Evolutionary conservation across 2,888 invertebrate species (phyloP).

Genomic region (Bugulina stolonifera): DNA sequence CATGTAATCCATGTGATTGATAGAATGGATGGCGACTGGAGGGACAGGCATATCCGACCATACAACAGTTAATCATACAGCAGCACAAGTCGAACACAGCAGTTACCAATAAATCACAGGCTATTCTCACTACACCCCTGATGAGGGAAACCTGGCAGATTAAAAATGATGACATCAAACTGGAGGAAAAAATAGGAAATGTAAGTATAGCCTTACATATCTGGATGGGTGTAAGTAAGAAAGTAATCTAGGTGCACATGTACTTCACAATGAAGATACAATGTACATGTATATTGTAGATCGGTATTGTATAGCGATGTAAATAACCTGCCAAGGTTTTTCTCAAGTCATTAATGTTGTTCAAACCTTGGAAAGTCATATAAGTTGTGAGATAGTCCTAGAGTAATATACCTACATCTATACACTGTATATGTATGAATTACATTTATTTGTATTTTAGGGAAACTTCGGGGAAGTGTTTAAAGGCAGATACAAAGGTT

Average conservation of each 20-base stretch:
- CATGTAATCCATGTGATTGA: background rate
- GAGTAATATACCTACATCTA: no score
- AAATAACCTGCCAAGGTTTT: no score
- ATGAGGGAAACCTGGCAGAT: constrained; percentile 88
- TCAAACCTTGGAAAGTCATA: no score
- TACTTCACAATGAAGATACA: no score
- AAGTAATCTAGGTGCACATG: no score
- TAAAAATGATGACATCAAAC: constrained; percentile 85
- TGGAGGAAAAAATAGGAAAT: constrained; percentile 86
- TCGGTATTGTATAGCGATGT: no score
- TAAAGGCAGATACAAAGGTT: constrained; percentile 74
- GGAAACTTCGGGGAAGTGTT: constrained; percentile 97
- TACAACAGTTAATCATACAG: constrained; percentile 82
- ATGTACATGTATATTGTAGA: no score
- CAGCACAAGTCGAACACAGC: constrained; percentile 79
- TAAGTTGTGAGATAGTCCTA: no score
- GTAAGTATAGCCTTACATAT: constrained; percentile 58
- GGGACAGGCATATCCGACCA: constrained; percentile 85
- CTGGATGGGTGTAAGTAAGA: no score
- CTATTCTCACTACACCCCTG: constrained; percentile 77
- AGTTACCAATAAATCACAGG: constrained; percentile 86
- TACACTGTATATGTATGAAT: no score
- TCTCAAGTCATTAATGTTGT: no score
- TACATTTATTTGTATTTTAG: constrained; percentile 56
- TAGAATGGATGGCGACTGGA: constrained; percentile 88